A percentile compares a stretch with the other conserved stretches of the same genome.
Evolutionary conservation across 1,140 invertebrate species (phyloP).

Genomic region (Diploscapter pachys): DNA sequence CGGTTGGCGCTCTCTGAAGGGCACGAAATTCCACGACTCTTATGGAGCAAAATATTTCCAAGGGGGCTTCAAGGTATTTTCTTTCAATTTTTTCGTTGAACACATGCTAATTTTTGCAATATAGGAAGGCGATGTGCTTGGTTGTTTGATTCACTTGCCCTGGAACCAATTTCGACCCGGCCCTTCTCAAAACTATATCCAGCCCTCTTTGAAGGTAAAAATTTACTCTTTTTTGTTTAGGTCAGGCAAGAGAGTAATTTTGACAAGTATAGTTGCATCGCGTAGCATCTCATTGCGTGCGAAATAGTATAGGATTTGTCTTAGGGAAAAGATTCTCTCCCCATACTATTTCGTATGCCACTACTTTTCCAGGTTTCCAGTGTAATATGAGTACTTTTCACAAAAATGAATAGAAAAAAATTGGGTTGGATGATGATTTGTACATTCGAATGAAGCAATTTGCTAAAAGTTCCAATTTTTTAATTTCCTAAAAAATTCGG

Average conservation of each 20-base stretch:
- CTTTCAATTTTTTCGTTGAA: neutral
- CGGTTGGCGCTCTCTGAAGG: slow-evolving; percentile 87
- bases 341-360: no score
- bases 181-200: slow-evolving; percentile 16
- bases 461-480: neutral
- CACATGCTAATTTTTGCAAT: neutral
- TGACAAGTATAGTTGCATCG: no score
- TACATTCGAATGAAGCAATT: neutral
- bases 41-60: slow-evolving; percentile 77
- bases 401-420: no score
- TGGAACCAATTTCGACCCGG: slow-evolving; percentile 12
- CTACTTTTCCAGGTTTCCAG: no score
- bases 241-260: no score
- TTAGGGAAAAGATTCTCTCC: no score
- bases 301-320: no score
- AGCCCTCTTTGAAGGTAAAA: slow-evolving; percentile 43
- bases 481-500: neutral
- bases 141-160: slow-evolving; percentile 56
- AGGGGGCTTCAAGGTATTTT: slow-evolving; percentile 15
- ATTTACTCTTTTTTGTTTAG: slow-evolving; percentile 13
- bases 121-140: slow-evolving; percentile 76
- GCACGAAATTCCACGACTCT: slow-evolving; percentile 88
- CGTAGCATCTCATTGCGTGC: no score
- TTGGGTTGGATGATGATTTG: slow-evolving; percentile 4
- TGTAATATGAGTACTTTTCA: no score